Base-by-base conservation (phyloP, 1,140 invertebrate genomes). In the Hylaeus volcanicus region DNA sequence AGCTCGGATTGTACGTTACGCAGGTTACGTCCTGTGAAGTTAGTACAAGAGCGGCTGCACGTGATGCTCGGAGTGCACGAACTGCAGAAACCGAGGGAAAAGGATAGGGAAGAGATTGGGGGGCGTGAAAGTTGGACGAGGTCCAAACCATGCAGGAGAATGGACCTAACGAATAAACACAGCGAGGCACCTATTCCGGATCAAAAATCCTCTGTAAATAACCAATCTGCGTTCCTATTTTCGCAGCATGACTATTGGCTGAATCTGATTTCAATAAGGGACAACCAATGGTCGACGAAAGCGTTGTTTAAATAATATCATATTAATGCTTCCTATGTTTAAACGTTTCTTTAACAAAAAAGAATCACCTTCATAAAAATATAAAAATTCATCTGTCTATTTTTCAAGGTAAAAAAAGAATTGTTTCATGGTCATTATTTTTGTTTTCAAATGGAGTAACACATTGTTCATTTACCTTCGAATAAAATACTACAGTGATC, bases 111-210 rank as follows among this genome's bases (percentile, higher is more conserved):
- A 74, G 37, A 37, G 60, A 26, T 26, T 5, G 65, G 72, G 60
- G 70, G n/a, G 78, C 60, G 69, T 61, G 60, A 66, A 79, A 83
- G 41, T 65, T 85, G 76, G 83, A 80, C 69, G 81, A 71, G 55
- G 11, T 79, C 76, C 83, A 80, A 85, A 60, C 55, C 55, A 74
- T 74, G 53, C 74, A 37, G 37, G 70, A 51, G 37, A 83, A 66
- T 61, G 48, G 11, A 74, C 53, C 69, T 61, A 12, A 69, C 45
- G 51, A 53, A 39, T 60, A 43, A 79, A 82, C 26, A n/a, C 70
- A 37, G 11, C 37, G 65, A 37, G 61, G 41, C 53, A 45, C 65
- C 45, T 66, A 64, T 53, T 51, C 48, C 43, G 14, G 5, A 8
- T 53, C 69, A 45, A 81, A 81, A 39, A 37, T 61, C 39, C 43